Percentiles rank a stretch among this genome's conserved stretches.
These are phyloP conservation scores for Anthopleura xanthogrammica DNA, from an alignment of 92 coral and sea anemone genomes.

Conservation along the genomic window DNA sequence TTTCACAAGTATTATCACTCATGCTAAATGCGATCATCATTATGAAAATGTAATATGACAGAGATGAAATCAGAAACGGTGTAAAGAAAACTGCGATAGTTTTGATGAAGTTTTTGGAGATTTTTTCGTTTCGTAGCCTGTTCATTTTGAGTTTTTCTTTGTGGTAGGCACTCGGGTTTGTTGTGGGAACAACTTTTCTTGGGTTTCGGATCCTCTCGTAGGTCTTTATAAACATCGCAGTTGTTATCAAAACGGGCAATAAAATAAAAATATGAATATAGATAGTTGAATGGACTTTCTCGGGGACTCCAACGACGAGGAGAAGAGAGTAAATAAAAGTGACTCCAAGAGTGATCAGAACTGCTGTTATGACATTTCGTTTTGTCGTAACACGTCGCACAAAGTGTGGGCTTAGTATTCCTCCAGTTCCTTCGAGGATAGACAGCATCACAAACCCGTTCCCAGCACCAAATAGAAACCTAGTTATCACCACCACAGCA, in stretches of 20 bases:
- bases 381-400: background rate
- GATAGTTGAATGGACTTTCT: constrained; percentile 4
- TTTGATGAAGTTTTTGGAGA: constrained; percentile 15
- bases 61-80: background rate
- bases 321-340: constrained; percentile 2
- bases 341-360: background rate
- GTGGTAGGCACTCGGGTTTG: background rate
- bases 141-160: constrained; percentile 21
- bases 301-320: background rate
- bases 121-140: constrained; percentile 3
- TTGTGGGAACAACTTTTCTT: background rate
- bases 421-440: constrained; percentile 6
- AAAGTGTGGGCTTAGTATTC: constrained; percentile 1
- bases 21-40: background rate
- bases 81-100: background rate
- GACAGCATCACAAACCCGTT: background rate
- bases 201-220: constrained; percentile 17
- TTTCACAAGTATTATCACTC: background rate
- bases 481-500: background rate
- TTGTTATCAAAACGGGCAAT: background rate
- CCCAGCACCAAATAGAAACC: background rate
- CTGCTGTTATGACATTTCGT: background rate
- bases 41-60: constrained; percentile 6
- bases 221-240: background rate
- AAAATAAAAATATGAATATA: constrained; percentile 15